Evolutionary conservation across 2,888 invertebrate species (phyloP).

Genomic region (Thera britannica): DNA sequence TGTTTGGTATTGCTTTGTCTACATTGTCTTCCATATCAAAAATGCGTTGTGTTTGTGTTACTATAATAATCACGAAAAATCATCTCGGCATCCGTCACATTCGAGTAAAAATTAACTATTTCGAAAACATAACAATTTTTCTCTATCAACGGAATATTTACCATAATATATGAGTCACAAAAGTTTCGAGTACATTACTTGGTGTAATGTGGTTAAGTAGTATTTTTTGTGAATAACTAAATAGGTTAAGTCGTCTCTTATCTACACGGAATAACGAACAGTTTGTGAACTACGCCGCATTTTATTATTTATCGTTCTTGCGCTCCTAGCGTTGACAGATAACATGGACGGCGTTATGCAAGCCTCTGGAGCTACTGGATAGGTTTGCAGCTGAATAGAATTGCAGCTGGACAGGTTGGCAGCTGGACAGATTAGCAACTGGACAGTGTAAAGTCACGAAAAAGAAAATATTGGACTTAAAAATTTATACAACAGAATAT

Average conservation of each 20-base stretch:
- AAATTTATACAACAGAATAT: no score
- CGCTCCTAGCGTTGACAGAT: constrained; percentile 68
- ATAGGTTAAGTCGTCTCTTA: constrained; percentile 28
- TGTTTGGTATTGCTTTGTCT: no score
- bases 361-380: no score
- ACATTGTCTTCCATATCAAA: no score
- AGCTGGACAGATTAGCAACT: no score
- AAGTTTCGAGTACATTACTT: neutral
- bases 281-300: constrained; percentile 71
- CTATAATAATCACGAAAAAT: neutral
- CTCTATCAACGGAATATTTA: neutral
- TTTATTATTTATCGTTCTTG: constrained; percentile 63
- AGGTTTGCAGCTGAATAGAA: no score
- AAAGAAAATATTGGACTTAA: no score
- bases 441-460: no score
- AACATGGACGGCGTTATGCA: constrained; percentile 52
- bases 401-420: no score
- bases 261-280: constrained; percentile 23
- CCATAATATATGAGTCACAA: neutral
- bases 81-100: constrained; percentile 22
- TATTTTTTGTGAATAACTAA: constrained; percentile 21
- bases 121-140: neutral
- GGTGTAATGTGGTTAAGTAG: constrained; percentile 1
- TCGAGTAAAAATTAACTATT: constrained; percentile 3
- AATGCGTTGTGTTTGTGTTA: no score